These are phyloP conservation scores for Lagopus leucura DNA, from an alignment of 2,113 vertebrate genomes.

Conservation along the genomic window DNA sequence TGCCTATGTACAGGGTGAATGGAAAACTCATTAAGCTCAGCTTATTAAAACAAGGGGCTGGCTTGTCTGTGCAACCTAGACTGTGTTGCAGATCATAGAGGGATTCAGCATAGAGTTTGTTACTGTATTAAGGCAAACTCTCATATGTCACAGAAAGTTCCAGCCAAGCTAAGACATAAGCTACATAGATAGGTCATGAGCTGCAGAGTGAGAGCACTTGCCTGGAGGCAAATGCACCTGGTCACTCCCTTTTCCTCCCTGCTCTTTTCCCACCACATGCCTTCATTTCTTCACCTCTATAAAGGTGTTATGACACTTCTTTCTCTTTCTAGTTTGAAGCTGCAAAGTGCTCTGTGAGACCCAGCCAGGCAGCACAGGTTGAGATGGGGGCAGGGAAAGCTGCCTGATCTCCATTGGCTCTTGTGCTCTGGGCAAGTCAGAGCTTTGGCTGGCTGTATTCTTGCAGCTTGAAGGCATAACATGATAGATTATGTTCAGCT, in stretches of 20 bases:
- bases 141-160: rapidly evolving
- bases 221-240: not conserved
- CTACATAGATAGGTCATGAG: rapidly evolving
- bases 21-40: not conserved
- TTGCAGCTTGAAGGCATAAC: not conserved
- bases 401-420: not conserved
- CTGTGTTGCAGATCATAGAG: not conserved
- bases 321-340: not conserved
- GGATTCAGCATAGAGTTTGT: rapidly evolving
- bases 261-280: not conserved
- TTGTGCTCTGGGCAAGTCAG: not conserved
- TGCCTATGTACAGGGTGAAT: not conserved
- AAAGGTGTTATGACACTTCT: no score
- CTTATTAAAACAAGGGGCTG: not conserved
- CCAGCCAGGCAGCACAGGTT: not conserved
- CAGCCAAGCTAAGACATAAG: not conserved
- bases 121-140: not conserved
- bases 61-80: not conserved
- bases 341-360: not conserved
- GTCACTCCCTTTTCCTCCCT: not conserved
- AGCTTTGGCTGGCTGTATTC: not conserved
- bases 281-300: not conserved
- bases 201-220: not conserved
- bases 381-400: not conserved
- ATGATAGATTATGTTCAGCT: not conserved